phyloP scores from a whole-genome alignment of 2,888 invertebrate species.

The Tridacna gigas region DNA sequence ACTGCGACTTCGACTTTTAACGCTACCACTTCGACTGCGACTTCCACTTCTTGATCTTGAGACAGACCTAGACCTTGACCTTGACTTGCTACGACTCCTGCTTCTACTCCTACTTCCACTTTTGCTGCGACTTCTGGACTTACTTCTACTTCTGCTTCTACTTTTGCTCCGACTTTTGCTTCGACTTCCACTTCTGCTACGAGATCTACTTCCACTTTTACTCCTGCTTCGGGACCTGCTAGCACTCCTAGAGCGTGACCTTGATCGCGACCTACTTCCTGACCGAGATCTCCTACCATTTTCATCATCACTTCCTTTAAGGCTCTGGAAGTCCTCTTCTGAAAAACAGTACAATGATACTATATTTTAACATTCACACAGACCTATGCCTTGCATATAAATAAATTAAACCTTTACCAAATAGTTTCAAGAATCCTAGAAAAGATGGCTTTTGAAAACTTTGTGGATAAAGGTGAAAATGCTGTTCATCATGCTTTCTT shows the following conservation, averaged over 20 bases:
- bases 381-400: neutral
- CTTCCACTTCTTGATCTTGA: conserved; percentile 59
- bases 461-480: too few relatives aligned
- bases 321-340: conserved; percentile 69
- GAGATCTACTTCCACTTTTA: conserved; percentile 62
- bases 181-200: conserved; percentile 59
- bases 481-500: too few relatives aligned
- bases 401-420: neutral
- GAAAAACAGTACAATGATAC: neutral
- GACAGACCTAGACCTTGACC: conserved; percentile 31
- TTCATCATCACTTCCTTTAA: conserved; percentile 72
- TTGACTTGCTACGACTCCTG: conserved; percentile 43
- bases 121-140: conserved; percentile 57
- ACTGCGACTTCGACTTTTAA: conserved; percentile 55
- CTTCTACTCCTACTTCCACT: conserved; percentile 43
- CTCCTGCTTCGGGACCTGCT: conserved; percentile 62
- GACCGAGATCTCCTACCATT: conserved; percentile 60
- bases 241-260: conserved; percentile 59
- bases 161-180: conserved; percentile 65
- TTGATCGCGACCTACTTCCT: conserved; percentile 52
- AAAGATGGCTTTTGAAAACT: too few relatives aligned
- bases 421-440: neutral
- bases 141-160: conserved; percentile 66
- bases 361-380: neutral
- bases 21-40: conserved; percentile 38